Percentiles rank a stretch among this genome's conserved stretches.
These are phyloP conservation scores for Etheostoma perlongum DNA, from an alignment of 2,797 vertebrate species.

Conservation along the genomic window DNA sequence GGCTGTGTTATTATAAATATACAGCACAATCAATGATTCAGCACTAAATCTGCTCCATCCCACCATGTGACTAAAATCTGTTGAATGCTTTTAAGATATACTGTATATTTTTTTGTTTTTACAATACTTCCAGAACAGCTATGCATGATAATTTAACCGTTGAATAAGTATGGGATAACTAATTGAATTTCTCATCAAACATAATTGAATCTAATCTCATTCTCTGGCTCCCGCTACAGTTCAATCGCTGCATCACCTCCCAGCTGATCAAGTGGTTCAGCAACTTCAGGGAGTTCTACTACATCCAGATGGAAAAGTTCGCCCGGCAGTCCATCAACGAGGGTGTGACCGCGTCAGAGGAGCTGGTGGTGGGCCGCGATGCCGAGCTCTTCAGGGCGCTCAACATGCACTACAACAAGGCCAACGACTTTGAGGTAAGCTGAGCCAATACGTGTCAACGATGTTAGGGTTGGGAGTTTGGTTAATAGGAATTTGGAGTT, in stretches of 20 bases:
- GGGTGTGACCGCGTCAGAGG: constrained; percentile 90
- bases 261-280: constrained; percentile 99
- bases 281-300: constrained; percentile 98
- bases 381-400: constrained; percentile 95
- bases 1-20: background rate
- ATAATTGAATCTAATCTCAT: background rate
- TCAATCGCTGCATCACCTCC: constrained; percentile 98
- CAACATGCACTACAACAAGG: constrained; percentile 99
- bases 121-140: background rate
- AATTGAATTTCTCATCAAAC: background rate
- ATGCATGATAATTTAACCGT: background rate
- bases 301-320: constrained; percentile 99
- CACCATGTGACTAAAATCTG: constrained; percentile 10
- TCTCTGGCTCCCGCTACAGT: constrained; percentile 75
- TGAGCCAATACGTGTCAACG: background rate
- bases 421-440: constrained; percentile 97
- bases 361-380: constrained; percentile 93
- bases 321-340: constrained; percentile 96
- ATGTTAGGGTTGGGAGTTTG: background rate
- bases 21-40: background rate
- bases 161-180: background rate
- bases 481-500: background rate
- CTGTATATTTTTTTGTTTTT: background rate
- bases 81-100: background rate
- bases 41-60: background rate